Evolutionary conservation across 2,113 vertebrate species (phyloP).

Genomic region (Noctilio leporinus): DNA sequence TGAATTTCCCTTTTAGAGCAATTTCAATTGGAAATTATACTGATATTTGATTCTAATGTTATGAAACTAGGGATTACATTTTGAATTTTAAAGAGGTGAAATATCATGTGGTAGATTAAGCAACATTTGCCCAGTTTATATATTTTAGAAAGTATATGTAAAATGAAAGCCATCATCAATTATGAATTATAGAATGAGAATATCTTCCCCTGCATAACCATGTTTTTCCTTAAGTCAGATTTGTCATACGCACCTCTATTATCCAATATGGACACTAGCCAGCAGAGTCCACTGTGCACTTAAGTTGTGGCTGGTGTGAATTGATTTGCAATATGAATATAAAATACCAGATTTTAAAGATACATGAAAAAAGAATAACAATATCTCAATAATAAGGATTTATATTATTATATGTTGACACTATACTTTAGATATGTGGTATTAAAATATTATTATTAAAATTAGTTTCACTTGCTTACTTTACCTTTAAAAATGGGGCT

Average conservation of each 20-base stretch:
- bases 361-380: background rate
- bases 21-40: background rate
- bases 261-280: background rate
- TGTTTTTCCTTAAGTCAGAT: background rate
- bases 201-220: background rate
- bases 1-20: background rate
- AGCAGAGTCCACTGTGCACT: background rate
- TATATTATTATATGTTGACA: background rate
- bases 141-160: background rate
- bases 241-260: background rate
- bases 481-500: background rate
- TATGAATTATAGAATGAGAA: background rate
- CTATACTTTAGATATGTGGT: background rate
- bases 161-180: background rate
- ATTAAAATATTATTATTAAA: background rate
- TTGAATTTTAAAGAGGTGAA: background rate
- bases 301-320: background rate
- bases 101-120: background rate
- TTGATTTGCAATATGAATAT: background rate
- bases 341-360: background rate
- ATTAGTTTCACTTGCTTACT: background rate
- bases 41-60: background rate
- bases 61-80: background rate
- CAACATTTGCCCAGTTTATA: background rate
- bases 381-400: background rate